Evolutionary conservation across 2,797 vertebrate species (phyloP).

Genomic region (Chlorospingus semifuscus): DNA sequence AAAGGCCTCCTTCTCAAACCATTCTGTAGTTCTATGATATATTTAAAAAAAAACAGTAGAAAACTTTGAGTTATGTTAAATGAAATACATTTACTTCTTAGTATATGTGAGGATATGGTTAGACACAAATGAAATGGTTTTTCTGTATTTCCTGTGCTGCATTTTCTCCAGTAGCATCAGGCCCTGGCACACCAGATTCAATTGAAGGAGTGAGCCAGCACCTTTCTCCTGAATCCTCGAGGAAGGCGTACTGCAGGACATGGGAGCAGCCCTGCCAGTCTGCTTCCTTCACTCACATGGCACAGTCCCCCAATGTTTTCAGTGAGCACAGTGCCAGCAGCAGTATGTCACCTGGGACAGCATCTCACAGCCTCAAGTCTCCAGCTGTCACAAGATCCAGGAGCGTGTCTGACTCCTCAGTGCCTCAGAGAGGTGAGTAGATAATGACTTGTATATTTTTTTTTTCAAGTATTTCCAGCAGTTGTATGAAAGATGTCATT

Average conservation of each 20-base stretch:
- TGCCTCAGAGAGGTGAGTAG: slow-evolving; percentile 87
- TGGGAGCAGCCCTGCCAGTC: slow-evolving; percentile 89
- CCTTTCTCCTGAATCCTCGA: slow-evolving; percentile 92
- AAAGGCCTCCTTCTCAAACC: not conserved
- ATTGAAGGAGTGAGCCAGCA: slow-evolving; percentile 90
- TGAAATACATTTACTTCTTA: not conserved
- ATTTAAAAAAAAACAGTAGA: not conserved
- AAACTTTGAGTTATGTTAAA: not conserved
- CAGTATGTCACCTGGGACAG: slow-evolving; percentile 83
- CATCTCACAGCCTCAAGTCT: slow-evolving; percentile 88
- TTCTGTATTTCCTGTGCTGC: not conserved
- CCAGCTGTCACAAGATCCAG: slow-evolving; percentile 88
- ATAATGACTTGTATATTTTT: not conserved
- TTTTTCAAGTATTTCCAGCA: not conserved
- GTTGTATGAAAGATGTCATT: not conserved
- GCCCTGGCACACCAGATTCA: slow-evolving; percentile 94
- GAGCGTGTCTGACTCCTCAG: slow-evolving; percentile 94
- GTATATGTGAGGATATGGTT: not conserved
- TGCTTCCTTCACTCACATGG: slow-evolving; percentile 82
- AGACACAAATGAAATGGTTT: not conserved
- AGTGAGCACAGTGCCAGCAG: slow-evolving; percentile 82
- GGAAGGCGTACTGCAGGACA: slow-evolving; percentile 93
- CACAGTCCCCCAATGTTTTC: slow-evolving; percentile 89
- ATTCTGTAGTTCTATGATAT: not conserved
- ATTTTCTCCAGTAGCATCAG: slow-evolving; percentile 80